phyloP scores from a whole-genome alignment of 2,113 vertebrate species.

The Cavia aperea region DNA sequence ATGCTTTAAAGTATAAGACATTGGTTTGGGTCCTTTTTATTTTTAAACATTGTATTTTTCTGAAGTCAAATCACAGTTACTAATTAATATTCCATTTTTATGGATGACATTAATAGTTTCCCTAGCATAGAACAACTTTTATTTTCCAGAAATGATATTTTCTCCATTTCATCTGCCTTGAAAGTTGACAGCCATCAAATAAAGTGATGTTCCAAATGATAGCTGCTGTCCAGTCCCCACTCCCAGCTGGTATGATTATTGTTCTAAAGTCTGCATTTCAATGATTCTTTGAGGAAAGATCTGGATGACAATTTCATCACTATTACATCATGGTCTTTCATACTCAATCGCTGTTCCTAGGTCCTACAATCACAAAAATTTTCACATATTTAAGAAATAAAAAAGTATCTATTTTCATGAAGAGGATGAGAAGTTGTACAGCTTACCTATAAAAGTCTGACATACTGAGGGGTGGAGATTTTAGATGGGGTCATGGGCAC shows the following conservation, averaged over 20 bases:
- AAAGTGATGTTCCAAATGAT: not conserved
- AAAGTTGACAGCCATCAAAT: not conserved
- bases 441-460: not conserved
- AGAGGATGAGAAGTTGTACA: not conserved
- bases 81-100: not conserved
- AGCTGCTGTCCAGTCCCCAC: accelerated
- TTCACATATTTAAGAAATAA: not conserved
- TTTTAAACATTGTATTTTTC: not conserved
- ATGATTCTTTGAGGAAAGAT: not conserved
- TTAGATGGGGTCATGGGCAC: not conserved
- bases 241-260: not conserved
- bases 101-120: not conserved
- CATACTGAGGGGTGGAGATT: not conserved
- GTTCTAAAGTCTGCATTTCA: not conserved
- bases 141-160: not conserved
- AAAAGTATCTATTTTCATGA: not conserved
- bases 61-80: not conserved
- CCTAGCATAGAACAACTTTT: not conserved
- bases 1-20: not conserved
- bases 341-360: not conserved
- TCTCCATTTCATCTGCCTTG: not conserved
- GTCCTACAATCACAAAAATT: not conserved
- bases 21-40: not conserved
- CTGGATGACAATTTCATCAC: not conserved
- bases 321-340: not conserved